Evolutionary conservation across 1,140 invertebrate species (phyloP), one percentile per base, ranked within the genome.

Genomic region (Ruditapes philippinarum): DNA sequence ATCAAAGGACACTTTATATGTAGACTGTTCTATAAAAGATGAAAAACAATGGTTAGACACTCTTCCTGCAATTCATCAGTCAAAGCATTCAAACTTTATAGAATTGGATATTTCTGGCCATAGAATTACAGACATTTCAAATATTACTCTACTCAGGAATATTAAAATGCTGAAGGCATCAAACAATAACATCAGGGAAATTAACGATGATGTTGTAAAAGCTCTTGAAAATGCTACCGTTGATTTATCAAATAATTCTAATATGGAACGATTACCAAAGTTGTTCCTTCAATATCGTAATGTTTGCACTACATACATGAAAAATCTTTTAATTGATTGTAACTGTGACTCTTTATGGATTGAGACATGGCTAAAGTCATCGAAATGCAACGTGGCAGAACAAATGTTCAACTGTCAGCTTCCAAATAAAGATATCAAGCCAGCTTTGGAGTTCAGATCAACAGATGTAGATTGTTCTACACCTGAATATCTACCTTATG

Each of bases 261-360:
- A 22, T 12, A 51, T 82, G n/a, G 22, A 19, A 22, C 12, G 57
- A 12, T 14, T 82, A 36, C 79, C 79, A 40, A n/a, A 60, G 38
- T 12, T 11, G 11, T n/a, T n/a, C n/a, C 0, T 82, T 60, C 79
- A 82, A 28, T 57, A 62, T 36, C 49, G 54, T 22, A 65, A 65
- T 31, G 33, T 82, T 17, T 82, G 79, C 40, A 82, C 11, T 12
- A 38, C 36, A 19, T 1, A 82, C 0, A 62, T 62, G 79, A 14
- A 60, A 12, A 38, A 62, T 62, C n/a, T 82, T 14, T 22, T 60
- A 0, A 62, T 82, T 7, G 0, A 31, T 12, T 82, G 79, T 65
- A 36, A 28, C n/a, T 82, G 79, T 65, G 33, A 65, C n/a, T 38
- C 19, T 4, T 31, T 62, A 11, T 82, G 79, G 79, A n/a, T n/a